Evolutionary conservation across 2,797 vertebrate species (phyloP).

Genomic region (Gephyroberyx darwinii): DNA sequence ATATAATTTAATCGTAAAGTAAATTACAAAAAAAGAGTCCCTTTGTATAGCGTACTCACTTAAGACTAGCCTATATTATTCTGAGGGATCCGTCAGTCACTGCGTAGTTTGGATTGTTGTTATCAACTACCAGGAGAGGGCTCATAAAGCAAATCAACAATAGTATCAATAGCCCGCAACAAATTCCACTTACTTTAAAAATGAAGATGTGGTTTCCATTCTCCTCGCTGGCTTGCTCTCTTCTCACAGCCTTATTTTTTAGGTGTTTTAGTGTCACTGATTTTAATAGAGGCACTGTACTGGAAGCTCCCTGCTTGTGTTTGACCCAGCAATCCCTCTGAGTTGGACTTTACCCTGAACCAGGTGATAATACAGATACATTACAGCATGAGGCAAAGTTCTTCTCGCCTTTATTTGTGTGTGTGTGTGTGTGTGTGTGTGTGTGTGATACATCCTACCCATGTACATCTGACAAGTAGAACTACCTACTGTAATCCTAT

Average conservation of each 20-base stretch:
- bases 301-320: constrained; percentile 14
- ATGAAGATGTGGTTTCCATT: constrained; percentile 80
- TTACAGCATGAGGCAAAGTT: constrained; percentile 69
- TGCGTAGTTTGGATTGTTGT: neutral
- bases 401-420: constrained; percentile 8
- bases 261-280: constrained; percentile 20
- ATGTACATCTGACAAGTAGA: neutral
- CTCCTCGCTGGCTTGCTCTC: neutral
- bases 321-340: constrained; percentile 30
- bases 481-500: neutral
- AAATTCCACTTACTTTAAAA: constrained; percentile 79
- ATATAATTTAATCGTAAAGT: neutral
- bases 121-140: neutral
- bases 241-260: constrained; percentile 14
- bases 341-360: constrained; percentile 73
- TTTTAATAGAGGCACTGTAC: constrained; percentile 2
- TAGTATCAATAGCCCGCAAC: neutral
- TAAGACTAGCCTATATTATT: neutral
- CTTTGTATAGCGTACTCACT: no score
- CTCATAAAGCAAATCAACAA: neutral
- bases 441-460: neutral
- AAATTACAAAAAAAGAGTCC: neutral
- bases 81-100: neutral
- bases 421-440: constrained; percentile 5
- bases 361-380: constrained; percentile 63